These are phyloP conservation scores for Drosophila mimica DNA, from an alignment of 2,888 invertebrate species.

Conservation along the genomic window DNA sequence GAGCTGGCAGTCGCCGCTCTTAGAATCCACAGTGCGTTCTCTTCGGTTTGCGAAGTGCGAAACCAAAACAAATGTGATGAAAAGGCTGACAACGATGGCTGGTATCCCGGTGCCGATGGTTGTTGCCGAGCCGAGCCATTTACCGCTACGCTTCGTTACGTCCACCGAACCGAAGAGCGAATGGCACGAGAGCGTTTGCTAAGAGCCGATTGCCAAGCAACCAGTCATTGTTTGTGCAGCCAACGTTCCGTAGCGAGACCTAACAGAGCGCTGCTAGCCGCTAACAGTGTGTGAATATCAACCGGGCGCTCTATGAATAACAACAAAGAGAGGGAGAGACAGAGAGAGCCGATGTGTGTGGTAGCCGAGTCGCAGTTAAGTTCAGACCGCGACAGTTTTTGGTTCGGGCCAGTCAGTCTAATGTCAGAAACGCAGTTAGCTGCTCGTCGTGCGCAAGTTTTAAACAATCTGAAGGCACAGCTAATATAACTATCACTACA, in stretches of 20 bases:
- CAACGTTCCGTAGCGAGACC: constrained; percentile 35
- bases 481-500: constrained; percentile 54
- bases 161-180: constrained; percentile 49
- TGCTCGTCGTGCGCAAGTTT: constrained; percentile 83
- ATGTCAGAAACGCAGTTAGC: constrained; percentile 84
- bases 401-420: constrained; percentile 79
- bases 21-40: constrained; percentile 59
- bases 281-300: constrained; percentile 43
- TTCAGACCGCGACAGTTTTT: constrained; percentile 74
- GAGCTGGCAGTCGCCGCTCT: constrained; percentile 34
- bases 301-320: constrained; percentile 18
- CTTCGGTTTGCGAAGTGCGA: constrained; percentile 67
- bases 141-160: constrained; percentile 68
- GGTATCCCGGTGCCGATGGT: constrained; percentile 49
- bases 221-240: constrained; percentile 66
- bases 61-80: constrained; percentile 83
- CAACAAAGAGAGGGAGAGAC: constrained; percentile 1
- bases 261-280: constrained; percentile 50
- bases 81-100: constrained; percentile 49
- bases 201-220: constrained; percentile 51
- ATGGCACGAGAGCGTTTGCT: constrained; percentile 40
- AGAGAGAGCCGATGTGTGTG: constrained; percentile 18
- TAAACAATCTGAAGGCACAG: constrained; percentile 60
- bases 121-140: constrained; percentile 34
- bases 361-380: constrained; percentile 51